These are phyloP conservation scores for Cassiopea xamachana DNA, from an alignment of 30 jellyfish, hydroid and myxozoan genomes.

Conservation along the genomic window DNA sequence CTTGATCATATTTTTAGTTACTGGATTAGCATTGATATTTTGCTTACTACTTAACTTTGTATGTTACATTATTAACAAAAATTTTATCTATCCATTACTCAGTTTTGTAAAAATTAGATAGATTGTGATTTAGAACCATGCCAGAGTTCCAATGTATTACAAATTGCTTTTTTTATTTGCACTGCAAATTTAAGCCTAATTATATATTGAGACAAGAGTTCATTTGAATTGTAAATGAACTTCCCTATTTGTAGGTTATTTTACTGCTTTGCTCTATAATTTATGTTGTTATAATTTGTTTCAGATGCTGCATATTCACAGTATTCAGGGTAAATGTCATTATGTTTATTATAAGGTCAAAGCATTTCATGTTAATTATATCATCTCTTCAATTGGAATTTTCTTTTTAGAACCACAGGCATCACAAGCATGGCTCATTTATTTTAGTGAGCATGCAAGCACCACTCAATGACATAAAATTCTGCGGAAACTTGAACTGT, in stretches of 20 bases:
- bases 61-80: no score
- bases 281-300: neutral
- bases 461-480: neutral
- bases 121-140: no score
- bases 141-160: no score
- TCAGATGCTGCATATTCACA: slow-evolving; percentile 61
- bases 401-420: neutral
- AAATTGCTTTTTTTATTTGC: no score
- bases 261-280: neutral
- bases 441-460: neutral
- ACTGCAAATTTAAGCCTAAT: no score
- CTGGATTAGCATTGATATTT: neutral
- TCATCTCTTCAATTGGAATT: neutral
- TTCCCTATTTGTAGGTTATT: neutral
- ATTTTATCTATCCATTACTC: no score
- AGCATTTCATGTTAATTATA: neutral
- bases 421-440: neutral
- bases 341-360: neutral
- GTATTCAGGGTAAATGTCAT: slow-evolving; percentile 29
- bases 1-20: neutral
- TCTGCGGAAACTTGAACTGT: neutral
- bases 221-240: neutral
- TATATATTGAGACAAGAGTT: no score
- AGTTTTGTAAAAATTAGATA: no score
- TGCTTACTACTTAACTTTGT: no score